These are phyloP conservation scores for Plecturocebus donacophilus DNA, from an alignment of 2,113 vertebrate genomes.

Conservation along the genomic window DNA sequence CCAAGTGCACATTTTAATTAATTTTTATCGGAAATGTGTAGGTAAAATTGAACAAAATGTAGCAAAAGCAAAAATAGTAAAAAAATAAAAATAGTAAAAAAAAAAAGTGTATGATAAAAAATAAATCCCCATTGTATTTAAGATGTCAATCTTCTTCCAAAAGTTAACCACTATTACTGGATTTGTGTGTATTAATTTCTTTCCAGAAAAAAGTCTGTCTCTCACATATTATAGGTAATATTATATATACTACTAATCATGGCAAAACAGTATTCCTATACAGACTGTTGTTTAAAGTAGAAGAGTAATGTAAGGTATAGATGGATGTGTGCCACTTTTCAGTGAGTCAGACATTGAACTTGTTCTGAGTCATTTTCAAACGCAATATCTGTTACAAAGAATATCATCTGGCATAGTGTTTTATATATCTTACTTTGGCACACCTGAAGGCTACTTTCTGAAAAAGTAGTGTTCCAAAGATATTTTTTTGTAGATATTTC, in stretches of 20 bases:
- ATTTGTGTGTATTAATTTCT: background rate
- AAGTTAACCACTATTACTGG: background rate
- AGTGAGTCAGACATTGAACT: background rate
- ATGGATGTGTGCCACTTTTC: background rate
- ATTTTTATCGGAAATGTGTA: background rate
- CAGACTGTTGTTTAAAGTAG: background rate
- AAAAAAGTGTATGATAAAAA: background rate
- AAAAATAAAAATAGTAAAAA: too few relatives aligned
- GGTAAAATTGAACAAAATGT: background rate
- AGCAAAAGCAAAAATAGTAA: background rate
- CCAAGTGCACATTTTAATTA: background rate
- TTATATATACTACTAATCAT: background rate
- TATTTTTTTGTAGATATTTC: background rate
- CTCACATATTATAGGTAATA: background rate
- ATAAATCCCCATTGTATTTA: background rate
- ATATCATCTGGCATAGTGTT: background rate
- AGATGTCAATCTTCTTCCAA: background rate
- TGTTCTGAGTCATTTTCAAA: background rate
- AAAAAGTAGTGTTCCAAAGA: conserved; percentile 6
- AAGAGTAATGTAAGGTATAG: background rate
- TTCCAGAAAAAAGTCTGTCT: background rate
- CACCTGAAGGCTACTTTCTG: background rate
- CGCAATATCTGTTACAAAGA: background rate
- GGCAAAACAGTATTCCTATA: background rate
- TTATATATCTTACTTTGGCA: background rate